These are phyloP conservation scores for Calcarius ornatus DNA, from an alignment of 2,113 vertebrate genomes.

Conservation along the genomic window DNA sequence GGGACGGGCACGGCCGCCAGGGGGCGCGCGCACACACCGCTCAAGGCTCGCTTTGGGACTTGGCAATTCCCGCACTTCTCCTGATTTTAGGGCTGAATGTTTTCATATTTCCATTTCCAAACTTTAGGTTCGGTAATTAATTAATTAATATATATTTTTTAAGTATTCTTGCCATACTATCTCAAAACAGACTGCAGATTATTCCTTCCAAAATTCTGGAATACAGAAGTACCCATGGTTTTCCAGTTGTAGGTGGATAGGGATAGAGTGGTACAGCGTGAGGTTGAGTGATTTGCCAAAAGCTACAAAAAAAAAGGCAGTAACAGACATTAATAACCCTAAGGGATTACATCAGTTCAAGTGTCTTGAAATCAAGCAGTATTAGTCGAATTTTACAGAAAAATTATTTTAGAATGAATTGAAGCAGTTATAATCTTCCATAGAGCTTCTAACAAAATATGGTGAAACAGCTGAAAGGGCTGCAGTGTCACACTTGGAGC, in stretches of 20 bases:
- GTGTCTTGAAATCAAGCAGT: background rate
- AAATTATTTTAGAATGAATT: background rate
- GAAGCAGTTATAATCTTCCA: background rate
- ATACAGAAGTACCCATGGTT: background rate
- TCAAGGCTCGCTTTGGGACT: fast-evolving
- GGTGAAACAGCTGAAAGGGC: constrained; percentile 10
- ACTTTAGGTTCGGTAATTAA: background rate
- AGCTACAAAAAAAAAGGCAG: background rate
- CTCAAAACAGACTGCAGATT: background rate
- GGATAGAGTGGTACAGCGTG: fast-evolving
- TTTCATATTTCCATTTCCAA: background rate
- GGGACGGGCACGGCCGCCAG: background rate
- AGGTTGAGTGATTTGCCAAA: background rate
- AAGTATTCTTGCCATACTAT: background rate
- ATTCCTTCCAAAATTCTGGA: background rate
- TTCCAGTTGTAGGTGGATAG: background rate
- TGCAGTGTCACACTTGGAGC: background rate
- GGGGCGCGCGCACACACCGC: background rate
- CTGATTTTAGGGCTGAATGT: fast-evolving
- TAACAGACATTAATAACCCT: background rate
- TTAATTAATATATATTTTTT: background rate
- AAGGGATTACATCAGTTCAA: background rate
- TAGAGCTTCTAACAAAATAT: background rate
- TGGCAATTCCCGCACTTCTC: fast-evolving
- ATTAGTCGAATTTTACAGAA: background rate